Conservation (phyloP, 2,888 invertebrate genomes). For the Stegophylla sp. region DNA sequence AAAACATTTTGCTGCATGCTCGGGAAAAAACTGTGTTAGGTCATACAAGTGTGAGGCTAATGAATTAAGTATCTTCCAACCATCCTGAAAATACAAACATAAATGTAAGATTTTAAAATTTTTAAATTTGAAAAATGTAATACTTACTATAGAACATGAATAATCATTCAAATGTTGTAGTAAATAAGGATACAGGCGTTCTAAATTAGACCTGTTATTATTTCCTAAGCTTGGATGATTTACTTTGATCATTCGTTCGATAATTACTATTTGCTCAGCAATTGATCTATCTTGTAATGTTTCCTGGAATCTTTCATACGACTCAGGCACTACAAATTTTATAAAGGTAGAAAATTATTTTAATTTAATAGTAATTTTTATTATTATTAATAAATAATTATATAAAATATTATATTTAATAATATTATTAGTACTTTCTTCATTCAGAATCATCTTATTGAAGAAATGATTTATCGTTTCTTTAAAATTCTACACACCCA, state of each 20-base stretch:
- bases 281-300: conserved; percentile 71
- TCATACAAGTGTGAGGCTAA: conserved; percentile 70
- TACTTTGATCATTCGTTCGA: conserved; percentile 85
- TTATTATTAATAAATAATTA: too few relatives aligned
- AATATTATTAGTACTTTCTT: too few relatives aligned
- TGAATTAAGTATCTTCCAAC: conserved; percentile 64
- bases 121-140: neutral
- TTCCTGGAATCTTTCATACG: conserved; percentile 72
- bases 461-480: too few relatives aligned
- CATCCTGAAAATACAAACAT: conserved; percentile 60
- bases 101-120: conserved; percentile 9
- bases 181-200: conserved; percentile 76
- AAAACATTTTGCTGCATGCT: conserved; percentile 73
- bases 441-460: too few relatives aligned
- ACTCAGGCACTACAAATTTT: conserved; percentile 68
- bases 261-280: conserved; percentile 73
- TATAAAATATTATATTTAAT: too few relatives aligned
- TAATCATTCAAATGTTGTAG: conserved; percentile 78
- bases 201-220: conserved; percentile 79
- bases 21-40: conserved; percentile 75
- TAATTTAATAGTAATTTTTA: too few relatives aligned
- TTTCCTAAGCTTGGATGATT: conserved; percentile 82
- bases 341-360: too few relatives aligned
- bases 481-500: too few relatives aligned
- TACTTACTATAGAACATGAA: conserved; percentile 44